phyloP scores from a whole-genome alignment of 1,140 invertebrate species.

The Drusus annulatus region DNA sequence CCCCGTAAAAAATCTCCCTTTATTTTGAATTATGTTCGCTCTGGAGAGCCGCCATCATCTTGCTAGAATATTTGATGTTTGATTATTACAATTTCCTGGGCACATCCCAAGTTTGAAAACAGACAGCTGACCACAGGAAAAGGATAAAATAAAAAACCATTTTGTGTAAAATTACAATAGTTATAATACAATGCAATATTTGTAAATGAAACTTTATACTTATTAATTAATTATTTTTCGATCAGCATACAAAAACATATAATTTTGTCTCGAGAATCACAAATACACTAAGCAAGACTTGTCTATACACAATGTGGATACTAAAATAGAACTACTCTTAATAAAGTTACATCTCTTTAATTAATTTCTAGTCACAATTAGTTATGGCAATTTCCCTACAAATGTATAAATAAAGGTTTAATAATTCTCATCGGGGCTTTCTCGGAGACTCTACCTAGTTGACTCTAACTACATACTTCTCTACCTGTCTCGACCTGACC shows the following conservation, averaged over 20 bases:
- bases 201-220: conserved; percentile 45
- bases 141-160: conserved; percentile 14
- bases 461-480: background rate
- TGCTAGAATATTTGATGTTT: too few relatives aligned
- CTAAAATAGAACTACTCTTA: conserved; percentile 50
- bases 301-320: conserved; percentile 47
- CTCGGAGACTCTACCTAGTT: background rate
- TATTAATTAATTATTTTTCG: conserved; percentile 47
- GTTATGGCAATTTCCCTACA: conserved; percentile 52
- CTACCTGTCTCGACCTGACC: too few relatives aligned
- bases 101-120: too few relatives aligned
- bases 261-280: conserved; percentile 46
- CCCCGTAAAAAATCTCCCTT: too few relatives aligned
- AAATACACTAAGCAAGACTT: conserved; percentile 51
- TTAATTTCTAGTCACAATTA: conserved; percentile 52
- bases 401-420: conserved; percentile 47
- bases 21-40: too few relatives aligned
- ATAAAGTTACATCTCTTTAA: conserved; percentile 49
- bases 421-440: conserved; percentile 38
- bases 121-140: too few relatives aligned
- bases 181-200: conserved; percentile 50
- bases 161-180: conserved; percentile 51
- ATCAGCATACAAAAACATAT: conserved; percentile 51
- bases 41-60: too few relatives aligned
- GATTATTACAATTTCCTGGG: too few relatives aligned